Base-by-base conservation (phyloP, 2,113 vertebrate species). In the Haemorhous mexicanus region DNA sequence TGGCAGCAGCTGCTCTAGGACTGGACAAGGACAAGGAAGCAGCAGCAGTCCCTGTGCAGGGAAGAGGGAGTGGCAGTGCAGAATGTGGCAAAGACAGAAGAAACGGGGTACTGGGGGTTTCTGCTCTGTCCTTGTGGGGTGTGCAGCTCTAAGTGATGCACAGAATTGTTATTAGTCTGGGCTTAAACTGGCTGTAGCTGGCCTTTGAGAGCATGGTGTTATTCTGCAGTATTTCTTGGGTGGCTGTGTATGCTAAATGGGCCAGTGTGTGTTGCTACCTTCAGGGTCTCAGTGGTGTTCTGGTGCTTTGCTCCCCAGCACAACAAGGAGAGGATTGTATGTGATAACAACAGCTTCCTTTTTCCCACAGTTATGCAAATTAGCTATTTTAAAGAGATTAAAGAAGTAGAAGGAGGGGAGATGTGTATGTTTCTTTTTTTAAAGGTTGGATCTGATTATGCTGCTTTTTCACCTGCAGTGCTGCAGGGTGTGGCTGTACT, bases 351-450 rank as follows among this genome's bases (percentile, higher is more conserved):
- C 13, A 35, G 72, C 72, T 96, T 89, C 89, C 80, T 89, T 82
- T 96, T 96, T 95, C 96, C 80, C 96, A 96, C 80, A 88, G 86
- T 95, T 87, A 91, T 61, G 68, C 80, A 94, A 96, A 95, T 75
- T 21, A 78, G 27, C 59, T 55, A 70, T 94, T 93, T 92, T n/a
- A 32, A 67, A 87, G 61, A 94, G 80, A 94, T 90, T 88, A 90
- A 96, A 90, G 67, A 73, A 80, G 55, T 39, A 70, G 49, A 41
- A 88, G 39, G 37, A 35, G 33, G 9, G 27, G 12, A 37, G 24
- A 10, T 17, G 44, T 63, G 35, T 24, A 2, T 44, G 50, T 69
- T 91, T 53, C 28, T 89, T 86, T 93, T 91, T 68, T 93, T 77
- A 70, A 89, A 92, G 47, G 52, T 47, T 92, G 52, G 27, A 43